Conservation (phyloP, 2,888 invertebrate species). For the Eristalinus aeneus region DNA sequence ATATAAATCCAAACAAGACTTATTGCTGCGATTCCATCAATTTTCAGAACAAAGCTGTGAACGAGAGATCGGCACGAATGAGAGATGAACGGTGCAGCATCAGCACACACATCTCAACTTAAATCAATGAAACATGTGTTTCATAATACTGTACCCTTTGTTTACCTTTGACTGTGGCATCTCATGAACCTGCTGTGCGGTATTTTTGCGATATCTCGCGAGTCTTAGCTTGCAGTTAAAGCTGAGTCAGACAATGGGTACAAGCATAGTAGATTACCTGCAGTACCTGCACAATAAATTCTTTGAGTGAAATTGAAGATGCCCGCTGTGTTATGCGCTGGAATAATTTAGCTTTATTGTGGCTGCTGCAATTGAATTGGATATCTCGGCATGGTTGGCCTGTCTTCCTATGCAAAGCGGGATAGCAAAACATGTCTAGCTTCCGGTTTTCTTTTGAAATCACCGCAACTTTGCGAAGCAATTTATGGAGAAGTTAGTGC, state of each 20-base stretch:
- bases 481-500: not conserved
- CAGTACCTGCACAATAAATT: constrained; percentile 16
- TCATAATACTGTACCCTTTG: constrained; percentile 21
- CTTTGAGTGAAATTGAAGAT: constrained; percentile 21
- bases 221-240: not conserved
- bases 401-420: not conserved
- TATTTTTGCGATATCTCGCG: not conserved
- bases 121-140: constrained; percentile 27
- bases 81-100: constrained; percentile 13
- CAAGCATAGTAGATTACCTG: constrained; percentile 18
- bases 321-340: not conserved
- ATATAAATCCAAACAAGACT: not conserved
- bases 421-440: not conserved
- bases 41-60: constrained; percentile 57
- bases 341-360: not conserved
- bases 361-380: not conserved
- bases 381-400: not conserved
- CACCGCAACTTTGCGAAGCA: not conserved
- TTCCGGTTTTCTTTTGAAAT: not conserved
- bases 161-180: constrained; percentile 5
- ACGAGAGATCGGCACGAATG: not conserved
- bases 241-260: constrained; percentile 24
- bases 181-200: constrained; percentile 13
- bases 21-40: constrained; percentile 26
- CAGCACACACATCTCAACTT: constrained; percentile 25